Base-by-base conservation (phyloP, 2,113 vertebrate genomes). In the Galbula dea region DNA sequence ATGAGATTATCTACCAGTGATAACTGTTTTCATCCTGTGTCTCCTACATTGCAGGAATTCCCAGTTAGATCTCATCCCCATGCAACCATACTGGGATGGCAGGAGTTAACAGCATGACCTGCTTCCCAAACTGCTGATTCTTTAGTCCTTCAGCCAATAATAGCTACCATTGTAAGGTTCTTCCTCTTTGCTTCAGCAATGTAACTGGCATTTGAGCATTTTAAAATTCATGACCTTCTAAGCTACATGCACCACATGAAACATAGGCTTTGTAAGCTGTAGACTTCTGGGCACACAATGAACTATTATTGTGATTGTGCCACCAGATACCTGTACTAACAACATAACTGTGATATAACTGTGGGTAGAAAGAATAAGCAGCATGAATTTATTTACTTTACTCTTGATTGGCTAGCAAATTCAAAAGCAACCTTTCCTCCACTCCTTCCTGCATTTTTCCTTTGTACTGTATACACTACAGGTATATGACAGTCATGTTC, bases 161-260 rank as follows among this genome's bases (percentile, higher is more conserved):
- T 58, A 95, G 73, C 82, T 67, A 26, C 78, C 72, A 93, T 76
- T 95, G 90, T 88, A 83, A 54, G 63, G 82, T 61, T 57, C 78
- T 78, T 86, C 69, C 77, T 78, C 51, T 91, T 89, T 62, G 67
- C 49, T 62, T 69, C 71, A 85, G 49, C 15, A 14, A 54, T 89
- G 83, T 88, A 86, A 95, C 94, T 95, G 84, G 88, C 91, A 93
- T 95, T 57, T 79, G 57, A 84, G 59, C 65, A 46, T 61, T 95
- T 91, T 11, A 67, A 93, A 93, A 95, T 94, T 86, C 93, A 66
- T 85, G 91, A 93, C 94, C 95, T 96, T 96, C 97, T 85, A 89
- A 94, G 86, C 80, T 69, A 82, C 83, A 61, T 86, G 69, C 65
- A 90, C 87, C 66, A 94, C 84, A 84, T 93, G 75, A 96, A 94